Conservation (phyloP, 2,113 vertebrate genomes). For the Opisthocomus hoazin region DNA sequence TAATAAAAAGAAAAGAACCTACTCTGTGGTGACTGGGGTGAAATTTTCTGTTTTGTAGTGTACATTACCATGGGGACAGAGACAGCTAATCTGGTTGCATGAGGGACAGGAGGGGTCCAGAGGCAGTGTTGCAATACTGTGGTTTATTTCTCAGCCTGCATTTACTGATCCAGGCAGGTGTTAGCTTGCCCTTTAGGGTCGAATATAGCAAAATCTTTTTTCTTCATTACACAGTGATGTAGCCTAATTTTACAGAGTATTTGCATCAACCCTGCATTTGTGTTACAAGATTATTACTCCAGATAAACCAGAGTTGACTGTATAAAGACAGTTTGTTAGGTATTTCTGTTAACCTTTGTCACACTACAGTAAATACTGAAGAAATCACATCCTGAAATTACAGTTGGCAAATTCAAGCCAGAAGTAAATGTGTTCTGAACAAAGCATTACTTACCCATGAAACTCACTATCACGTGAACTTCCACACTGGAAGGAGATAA, state of each 20-base stretch:
- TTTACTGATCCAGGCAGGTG: background rate
- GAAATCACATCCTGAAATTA: background rate
- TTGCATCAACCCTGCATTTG: background rate
- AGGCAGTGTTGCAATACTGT: background rate
- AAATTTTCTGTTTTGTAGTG: background rate
- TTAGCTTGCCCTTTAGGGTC: background rate
- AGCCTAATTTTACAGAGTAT: slow-evolving; percentile 2
- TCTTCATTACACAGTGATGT: background rate
- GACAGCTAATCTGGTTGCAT: background rate
- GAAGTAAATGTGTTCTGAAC: background rate
- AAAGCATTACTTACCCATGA: background rate
- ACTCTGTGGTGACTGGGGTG: background rate
- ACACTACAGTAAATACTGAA: background rate
- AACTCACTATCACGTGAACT: background rate
- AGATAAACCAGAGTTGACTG: background rate
- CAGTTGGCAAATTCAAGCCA: background rate
- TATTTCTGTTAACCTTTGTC: slow-evolving; percentile 22
- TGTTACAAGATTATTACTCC: background rate
- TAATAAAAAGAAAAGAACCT: background rate
- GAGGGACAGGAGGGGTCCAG: background rate
- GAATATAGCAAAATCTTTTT: background rate
- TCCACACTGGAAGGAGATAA: background rate
- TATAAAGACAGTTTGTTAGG: background rate
- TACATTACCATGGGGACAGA: background rate
- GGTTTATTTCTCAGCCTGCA: background rate